Percentiles rank a stretch among this genome's conserved stretches.
These are phyloP conservation scores for Anabas testudineus DNA, from an alignment of 2,797 vertebrate species.

Conservation along the genomic window DNA sequence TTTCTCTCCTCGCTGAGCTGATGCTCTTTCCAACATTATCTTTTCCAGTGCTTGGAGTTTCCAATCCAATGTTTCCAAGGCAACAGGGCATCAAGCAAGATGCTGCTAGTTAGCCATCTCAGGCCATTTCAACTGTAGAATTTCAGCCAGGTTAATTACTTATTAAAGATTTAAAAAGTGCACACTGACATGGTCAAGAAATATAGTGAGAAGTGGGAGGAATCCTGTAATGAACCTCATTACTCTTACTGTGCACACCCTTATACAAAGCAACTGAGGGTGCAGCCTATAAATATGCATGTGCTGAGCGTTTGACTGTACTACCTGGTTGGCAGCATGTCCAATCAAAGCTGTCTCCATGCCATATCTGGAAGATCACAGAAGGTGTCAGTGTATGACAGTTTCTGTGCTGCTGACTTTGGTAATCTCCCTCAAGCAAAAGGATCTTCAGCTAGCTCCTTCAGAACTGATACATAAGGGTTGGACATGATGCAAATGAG, in stretches of 20 bases:
- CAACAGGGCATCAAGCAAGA: constrained; percentile 69
- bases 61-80: constrained; percentile 79
- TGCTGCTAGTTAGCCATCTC: constrained; percentile 63
- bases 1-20: constrained; percentile 46
- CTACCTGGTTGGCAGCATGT: constrained; percentile 59
- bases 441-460: constrained; percentile 54
- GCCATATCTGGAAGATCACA: constrained; percentile 69
- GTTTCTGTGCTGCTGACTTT: constrained; percentile 62
- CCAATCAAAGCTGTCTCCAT: constrained; percentile 70
- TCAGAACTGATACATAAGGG: constrained; percentile 42
- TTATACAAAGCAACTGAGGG: constrained; percentile 47
- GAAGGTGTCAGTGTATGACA: constrained; percentile 60
- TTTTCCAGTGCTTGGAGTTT: constrained; percentile 55
- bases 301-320: constrained; percentile 40
- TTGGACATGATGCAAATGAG: constrained; percentile 63
- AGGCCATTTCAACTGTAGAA: constrained; percentile 46
- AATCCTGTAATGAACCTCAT: constrained; percentile 72
- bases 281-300: constrained; percentile 71
- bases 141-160: constrained; percentile 73
- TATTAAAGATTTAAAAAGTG: constrained; percentile 71
- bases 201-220: constrained; percentile 54
- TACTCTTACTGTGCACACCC: constrained; percentile 64
- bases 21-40: constrained; percentile 68
- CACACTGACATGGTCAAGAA: constrained; percentile 56
- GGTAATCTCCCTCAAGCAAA: constrained; percentile 62